phyloP scores from a whole-genome alignment of 2,797 vertebrate species.

The Salmo trutta region DNA sequence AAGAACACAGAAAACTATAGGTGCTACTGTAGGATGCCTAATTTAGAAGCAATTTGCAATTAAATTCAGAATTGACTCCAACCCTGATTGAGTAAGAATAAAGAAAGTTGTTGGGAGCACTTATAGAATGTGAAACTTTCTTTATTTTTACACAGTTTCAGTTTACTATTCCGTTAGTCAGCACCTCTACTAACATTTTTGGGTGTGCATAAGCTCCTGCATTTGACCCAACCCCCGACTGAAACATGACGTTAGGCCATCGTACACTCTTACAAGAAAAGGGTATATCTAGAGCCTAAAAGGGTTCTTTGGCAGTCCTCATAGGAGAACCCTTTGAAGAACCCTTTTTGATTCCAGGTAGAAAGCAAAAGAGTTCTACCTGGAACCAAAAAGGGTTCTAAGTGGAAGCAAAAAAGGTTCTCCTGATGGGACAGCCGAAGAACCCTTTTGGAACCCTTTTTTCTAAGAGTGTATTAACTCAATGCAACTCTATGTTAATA shows the following conservation, averaged over 20 bases:
- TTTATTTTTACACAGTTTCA: neutral
- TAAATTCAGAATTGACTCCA: neutral
- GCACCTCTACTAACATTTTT: slow-evolving; percentile 1
- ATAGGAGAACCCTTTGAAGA: too few relatives aligned
- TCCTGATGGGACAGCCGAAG: too few relatives aligned
- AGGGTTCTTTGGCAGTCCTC: too few relatives aligned
- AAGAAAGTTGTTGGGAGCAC: neutral
- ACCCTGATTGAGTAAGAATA: neutral
- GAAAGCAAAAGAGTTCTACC: too few relatives aligned
- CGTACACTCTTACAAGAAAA: too few relatives aligned
- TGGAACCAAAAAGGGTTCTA: too few relatives aligned
- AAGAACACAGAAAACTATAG: neutral
- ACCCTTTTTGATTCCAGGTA: too few relatives aligned
- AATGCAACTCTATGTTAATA: slow-evolving; percentile 54
- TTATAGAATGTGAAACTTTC: neutral
- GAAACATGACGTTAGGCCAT: neutral
- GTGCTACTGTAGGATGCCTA: neutral
- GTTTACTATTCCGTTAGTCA: neutral
- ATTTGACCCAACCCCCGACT: neutral
- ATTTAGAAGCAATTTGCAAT: neutral
- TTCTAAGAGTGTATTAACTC: neutral
- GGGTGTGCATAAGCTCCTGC: neutral
- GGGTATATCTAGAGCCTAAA: too few relatives aligned
- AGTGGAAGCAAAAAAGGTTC: too few relatives aligned
- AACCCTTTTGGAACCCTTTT: too few relatives aligned